Percentiles rank a stretch among this genome's conserved stretches.
These are phyloP conservation scores for Cactoblastis cactorum DNA, from an alignment of 2,888 invertebrate species.

Conservation along the genomic window DNA sequence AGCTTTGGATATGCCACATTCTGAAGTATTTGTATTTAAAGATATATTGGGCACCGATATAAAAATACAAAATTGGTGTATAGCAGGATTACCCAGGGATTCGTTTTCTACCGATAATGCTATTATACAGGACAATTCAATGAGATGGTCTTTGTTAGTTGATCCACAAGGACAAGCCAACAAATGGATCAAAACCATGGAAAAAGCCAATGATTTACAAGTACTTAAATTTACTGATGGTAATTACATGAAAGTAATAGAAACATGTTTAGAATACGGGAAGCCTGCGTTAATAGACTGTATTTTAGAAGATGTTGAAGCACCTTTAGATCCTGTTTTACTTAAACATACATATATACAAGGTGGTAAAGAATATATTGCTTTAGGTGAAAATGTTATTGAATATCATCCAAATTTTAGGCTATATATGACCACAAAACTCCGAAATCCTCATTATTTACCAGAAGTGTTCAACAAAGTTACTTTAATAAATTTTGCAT, in stretches of 20 bases:
- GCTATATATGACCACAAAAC: slow-evolving; percentile 89
- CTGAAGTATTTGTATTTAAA: slow-evolving; percentile 85
- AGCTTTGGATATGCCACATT: slow-evolving; percentile 86
- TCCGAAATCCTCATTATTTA: slow-evolving; percentile 91
- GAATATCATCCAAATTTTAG: slow-evolving; percentile 87
- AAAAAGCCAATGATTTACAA: slow-evolving; percentile 84
- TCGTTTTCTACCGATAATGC: slow-evolving; percentile 91
- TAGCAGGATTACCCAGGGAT: slow-evolving; percentile 89
- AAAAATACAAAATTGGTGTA: slow-evolving; percentile 92
- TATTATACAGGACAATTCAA: slow-evolving; percentile 88
- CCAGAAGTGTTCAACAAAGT: slow-evolving; percentile 92
- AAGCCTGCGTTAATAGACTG: slow-evolving; percentile 88
- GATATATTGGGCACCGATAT: slow-evolving; percentile 90
- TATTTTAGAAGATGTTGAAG: slow-evolving; percentile 87
- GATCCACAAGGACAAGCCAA: slow-evolving; percentile 93
- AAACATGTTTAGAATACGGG: slow-evolving; percentile 86
- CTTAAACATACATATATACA: slow-evolving; percentile 86
- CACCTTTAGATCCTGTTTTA: slow-evolving; percentile 87
- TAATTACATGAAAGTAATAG: slow-evolving; percentile 87
- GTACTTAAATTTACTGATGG: slow-evolving; percentile 86
- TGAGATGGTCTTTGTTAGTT: slow-evolving; percentile 88
- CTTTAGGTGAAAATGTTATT: slow-evolving; percentile 87
- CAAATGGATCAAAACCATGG: slow-evolving; percentile 91
- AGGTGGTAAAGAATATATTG: slow-evolving; percentile 86
- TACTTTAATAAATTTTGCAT: slow-evolving; percentile 89